Evolutionary conservation across 2,888 invertebrate species (phyloP).

Genomic region (Drosophila borborema): DNA sequence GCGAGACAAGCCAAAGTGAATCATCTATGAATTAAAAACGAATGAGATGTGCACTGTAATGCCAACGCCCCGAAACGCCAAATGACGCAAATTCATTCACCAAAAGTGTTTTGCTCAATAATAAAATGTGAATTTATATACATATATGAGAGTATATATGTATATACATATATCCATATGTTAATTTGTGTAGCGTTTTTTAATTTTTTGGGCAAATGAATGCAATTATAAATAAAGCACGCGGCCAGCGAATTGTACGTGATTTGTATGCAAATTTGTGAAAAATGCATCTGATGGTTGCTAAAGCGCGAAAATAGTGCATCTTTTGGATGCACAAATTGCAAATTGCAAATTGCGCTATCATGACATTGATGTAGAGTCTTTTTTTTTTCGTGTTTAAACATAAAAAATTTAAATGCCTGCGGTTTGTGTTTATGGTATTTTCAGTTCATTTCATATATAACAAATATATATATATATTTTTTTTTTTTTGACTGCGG

Average conservation of each 20-base stretch:
- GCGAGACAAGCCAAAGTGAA: constrained; percentile 37
- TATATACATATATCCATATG: not conserved
- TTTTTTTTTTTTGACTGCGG: constrained; percentile 18
- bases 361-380: constrained; percentile 49
- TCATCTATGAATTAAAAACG: constrained; percentile 36
- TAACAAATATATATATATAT: not conserved
- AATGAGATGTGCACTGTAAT: constrained; percentile 34
- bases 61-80: constrained; percentile 35
- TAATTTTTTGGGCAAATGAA: constrained; percentile 52
- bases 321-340: constrained; percentile 66
- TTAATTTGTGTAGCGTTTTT: constrained; percentile 17
- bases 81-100: constrained; percentile 76
- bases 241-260: constrained; percentile 41
- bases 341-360: constrained; percentile 17
- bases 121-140: not conserved
- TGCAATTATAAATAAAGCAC: constrained; percentile 43
- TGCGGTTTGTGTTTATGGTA: constrained; percentile 54
- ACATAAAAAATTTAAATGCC: constrained; percentile 65
- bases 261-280: constrained; percentile 56
- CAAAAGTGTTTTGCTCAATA: constrained; percentile 15
- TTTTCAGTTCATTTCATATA: constrained; percentile 11
- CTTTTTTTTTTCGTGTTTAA: constrained; percentile 48
- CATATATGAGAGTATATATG: not conserved
- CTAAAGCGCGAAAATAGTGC: constrained; percentile 54
- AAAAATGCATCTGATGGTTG: constrained; percentile 57